Conservation (phyloP, 64 coral and sea anemone genomes). For the Montipora efflorescens region DNA sequence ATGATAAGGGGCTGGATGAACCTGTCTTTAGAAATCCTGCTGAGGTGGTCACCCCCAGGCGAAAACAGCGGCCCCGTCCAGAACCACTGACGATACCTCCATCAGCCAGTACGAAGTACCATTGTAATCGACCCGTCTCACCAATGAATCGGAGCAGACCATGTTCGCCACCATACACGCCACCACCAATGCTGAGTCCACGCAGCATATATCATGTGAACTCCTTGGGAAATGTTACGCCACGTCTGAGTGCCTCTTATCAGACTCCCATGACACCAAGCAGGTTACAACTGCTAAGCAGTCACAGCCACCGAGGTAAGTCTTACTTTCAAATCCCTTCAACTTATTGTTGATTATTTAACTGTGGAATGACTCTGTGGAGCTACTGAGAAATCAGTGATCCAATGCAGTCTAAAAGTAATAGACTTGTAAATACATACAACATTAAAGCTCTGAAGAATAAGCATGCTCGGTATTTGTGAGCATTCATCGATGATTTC, state of each 20-base stretch:
- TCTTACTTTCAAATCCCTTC: not conserved
- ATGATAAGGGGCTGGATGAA: conserved; percentile 41
- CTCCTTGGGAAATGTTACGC: conserved; percentile 78
- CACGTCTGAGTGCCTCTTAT: conserved; percentile 71
- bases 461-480: no score
- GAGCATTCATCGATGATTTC: no score
- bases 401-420: no score
- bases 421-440: no score
- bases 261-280: conserved; percentile 90
- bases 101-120: conserved; percentile 79
- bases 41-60: conserved; percentile 82
- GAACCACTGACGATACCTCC: conserved; percentile 92
- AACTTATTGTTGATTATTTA: no score
- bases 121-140: conserved; percentile 74
- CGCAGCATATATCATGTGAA: conserved; percentile 93
- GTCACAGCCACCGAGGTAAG: conserved; percentile 87
- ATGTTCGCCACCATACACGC: conserved; percentile 93
- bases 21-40: conserved; percentile 90
- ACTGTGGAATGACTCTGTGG: no score
- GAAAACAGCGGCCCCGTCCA: conserved; percentile 85
- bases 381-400: no score
- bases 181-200: conserved; percentile 97
- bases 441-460: no score
- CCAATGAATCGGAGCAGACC: conserved; percentile 75
- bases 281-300: conserved; percentile 74